Base-by-base conservation (phyloP, 53 echinoderm and acorn worm species). In the Hippasteria phrygiana region DNA sequence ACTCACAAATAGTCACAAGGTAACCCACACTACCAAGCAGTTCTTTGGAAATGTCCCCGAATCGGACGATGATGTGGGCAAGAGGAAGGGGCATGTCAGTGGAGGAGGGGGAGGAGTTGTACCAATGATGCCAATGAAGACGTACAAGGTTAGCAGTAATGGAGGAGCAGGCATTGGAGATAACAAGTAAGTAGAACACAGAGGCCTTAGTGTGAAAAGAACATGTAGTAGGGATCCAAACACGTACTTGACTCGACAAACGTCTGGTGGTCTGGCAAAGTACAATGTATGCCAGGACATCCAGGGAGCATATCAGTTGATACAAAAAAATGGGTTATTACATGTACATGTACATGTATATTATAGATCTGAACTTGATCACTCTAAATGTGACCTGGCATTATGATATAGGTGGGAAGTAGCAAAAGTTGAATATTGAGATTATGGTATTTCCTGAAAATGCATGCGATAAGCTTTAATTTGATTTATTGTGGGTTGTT, bases 11-110 rank as follows among this genome's bases (percentile, higher is more conserved):
- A 74, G 55, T 0, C 55, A 82, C 6, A 93, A 95, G 66, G 76
- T 92, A 71, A 95, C 98, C n/a, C 83, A 95, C 71, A 98, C 94
- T n/a, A 96, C 94, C 33, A 92, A 85, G 78, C 93, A 93, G 81
- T 84, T 87, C 55, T 88, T 87, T 38, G 85, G 85, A 18, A 39
- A 85, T 35, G 85, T 31, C 45, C 0, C 81, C 29, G 65, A 65
- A 16, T 41, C 65, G 0, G 77, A 66, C n/a, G 51, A 67, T 33
- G 66, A 64, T 14, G 0, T 65, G 1, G 22, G 66, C 45, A 88
- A 75, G 75, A 62, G 67, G 38, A 66, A 88, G 64, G 34, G 24
- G 17, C 69, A 16, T 16, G 34, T 36, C 4, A 7, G 37, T 8
- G 71, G 40, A 26, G 72, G 53, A 55, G 55, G 72, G n/a, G 46